Evolutionary conservation across 2,113 vertebrate species (phyloP).

Genomic region (Scortum barcoo): DNA sequence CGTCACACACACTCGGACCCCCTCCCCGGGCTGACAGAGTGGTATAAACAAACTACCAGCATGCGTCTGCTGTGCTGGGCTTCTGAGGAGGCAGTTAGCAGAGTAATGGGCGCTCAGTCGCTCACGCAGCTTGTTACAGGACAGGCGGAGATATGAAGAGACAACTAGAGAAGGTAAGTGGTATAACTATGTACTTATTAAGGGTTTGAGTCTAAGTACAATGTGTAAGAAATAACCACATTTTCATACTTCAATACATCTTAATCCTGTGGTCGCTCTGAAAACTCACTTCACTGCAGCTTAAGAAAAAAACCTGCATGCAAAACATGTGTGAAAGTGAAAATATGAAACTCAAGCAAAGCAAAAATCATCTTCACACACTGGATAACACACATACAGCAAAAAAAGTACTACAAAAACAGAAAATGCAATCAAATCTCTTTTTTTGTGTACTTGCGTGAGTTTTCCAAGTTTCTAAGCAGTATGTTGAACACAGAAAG

Average conservation of each 20-base stretch:
- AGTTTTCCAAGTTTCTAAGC: too few species aligned
- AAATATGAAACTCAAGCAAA: background rate
- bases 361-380: background rate
- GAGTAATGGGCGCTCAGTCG: conserved; percentile 48
- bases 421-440: too few species aligned
- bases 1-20: background rate
- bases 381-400: too few species aligned
- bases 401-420: too few species aligned
- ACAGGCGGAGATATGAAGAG: conserved; percentile 36
- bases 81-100: conserved; percentile 60
- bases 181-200: conserved; percentile 11
- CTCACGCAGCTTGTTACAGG: conserved; percentile 59
- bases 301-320: background rate
- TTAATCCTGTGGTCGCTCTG: too few species aligned
- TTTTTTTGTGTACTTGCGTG: too few species aligned
- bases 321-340: too few species aligned
- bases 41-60: conserved; percentile 56
- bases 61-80: conserved; percentile 39
- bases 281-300: background rate
- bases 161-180: conserved; percentile 41
- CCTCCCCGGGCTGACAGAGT: conserved; percentile 1
- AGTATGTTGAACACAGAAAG: too few species aligned
- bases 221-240: background rate
- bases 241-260: background rate
- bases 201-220: background rate